Evolutionary conservation across 2,888 invertebrate species (phyloP), one percentile per base, ranked within the genome.

Genomic region (Pterostichus niger): DNA sequence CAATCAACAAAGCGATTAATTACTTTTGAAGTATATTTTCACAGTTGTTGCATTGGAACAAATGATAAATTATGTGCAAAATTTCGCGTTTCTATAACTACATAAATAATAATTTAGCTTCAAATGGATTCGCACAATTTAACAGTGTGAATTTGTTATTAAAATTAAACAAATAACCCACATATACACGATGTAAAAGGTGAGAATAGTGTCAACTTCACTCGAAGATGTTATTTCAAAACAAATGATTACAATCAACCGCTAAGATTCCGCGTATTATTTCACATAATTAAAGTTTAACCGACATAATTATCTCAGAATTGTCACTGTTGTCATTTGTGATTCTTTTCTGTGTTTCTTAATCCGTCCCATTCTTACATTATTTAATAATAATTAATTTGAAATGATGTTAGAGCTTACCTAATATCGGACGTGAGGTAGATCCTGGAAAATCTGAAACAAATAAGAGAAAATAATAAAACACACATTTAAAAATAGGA

Each of bases 141-240:
- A 77, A 56, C 77, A 77, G 33, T 77, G 77, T 13, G 77, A 77
- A 56, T 56, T 77, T 35, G 13, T 56, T 56, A 77, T 77, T 33
- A 56, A 77, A 77, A 77, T 71, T 11, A 7, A 10, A 56, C 17
- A 56, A 17, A 56, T 15, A 56, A 56, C 0, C 17, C 13, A 52
- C 13, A 73, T 11, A 17, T 24, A 46, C 59, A 59, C 64, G 15
- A 1, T 6, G 33, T 49, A 17, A 59, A 59, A 75, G 33, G 33
- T 75, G 75, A 75, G 75, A 75, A 75, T 52, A 13, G 31, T 75
- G 75, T 75, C 75, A 64, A n/a, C 49, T 44, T 7, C 13, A 52
- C 4, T 9, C 33, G 31, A 9, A 75, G 52, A 75, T 52, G 24
- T 24, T 6, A 52, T 75, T 49, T 75, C 75, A 49, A 49, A 49